Base-by-base conservation (phyloP, 2,113 vertebrate species). In the Euleptes europaea region DNA sequence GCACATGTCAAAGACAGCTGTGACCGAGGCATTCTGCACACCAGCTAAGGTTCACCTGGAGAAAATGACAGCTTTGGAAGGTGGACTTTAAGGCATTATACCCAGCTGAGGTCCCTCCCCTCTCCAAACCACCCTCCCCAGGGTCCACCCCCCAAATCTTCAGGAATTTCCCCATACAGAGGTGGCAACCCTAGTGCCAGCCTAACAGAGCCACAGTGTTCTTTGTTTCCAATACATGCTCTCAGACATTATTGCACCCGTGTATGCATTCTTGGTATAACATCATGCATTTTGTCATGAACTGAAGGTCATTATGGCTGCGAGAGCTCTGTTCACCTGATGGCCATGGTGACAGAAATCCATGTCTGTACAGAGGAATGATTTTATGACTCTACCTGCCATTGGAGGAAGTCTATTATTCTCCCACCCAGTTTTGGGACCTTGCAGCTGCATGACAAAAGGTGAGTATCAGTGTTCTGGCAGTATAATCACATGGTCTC, bases 401-500 rank as follows among this genome's bases (percentile, higher is more conserved):
- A 42, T 21, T 78, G 84, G 33, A 57, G 31, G 0, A 15, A 86
- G 85, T 71, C 72, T 88, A 35, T 84, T 92, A 86, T 75, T 89
- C 77, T 67, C 51, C 57, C 49, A 38, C 57, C 84, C 38, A 84
- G 76, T 72, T 47, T 13, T 73, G 35, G 54, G 77, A 49, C 69
- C 78, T 87, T 82, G 81, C 65, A 82, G 72, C 51, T 0, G 0
- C 75, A 83, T 83, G 77, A 38, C 82, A 38, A 67, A 69, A 71
- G 88, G n/a, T 87, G 81, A 92, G 91, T 90, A 89, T 94, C 89
- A 84, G 71, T 47, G 69, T 71, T 84, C 77, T 85, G 71, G 78
- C 85, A 82, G 54, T 21, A 60, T 54, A 91, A 84, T 84, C 85
- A 85, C 23, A 1, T 33, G 90, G 72, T 82, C 13, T 4, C 87